These are phyloP conservation scores for Stomorhina lunata DNA, from an alignment of 2,888 invertebrate genomes.

Conservation along the genomic window DNA sequence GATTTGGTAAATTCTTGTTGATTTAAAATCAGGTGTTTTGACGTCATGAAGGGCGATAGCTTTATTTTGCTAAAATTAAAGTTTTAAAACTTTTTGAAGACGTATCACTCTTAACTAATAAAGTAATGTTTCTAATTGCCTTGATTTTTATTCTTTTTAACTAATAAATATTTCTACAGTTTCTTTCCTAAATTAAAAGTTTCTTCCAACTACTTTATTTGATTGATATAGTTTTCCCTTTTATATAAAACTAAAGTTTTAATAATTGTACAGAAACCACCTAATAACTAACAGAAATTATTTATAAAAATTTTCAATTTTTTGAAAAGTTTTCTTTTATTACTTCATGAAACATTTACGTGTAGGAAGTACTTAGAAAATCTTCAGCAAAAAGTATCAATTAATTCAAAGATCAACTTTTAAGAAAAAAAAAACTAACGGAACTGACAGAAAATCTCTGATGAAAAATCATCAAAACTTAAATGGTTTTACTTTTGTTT, in stretches of 20 bases:
- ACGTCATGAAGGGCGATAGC: background rate
- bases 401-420: slow-evolving; percentile 39
- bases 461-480: slow-evolving; percentile 56
- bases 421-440: background rate
- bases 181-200: too few relatives aligned
- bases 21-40: too few relatives aligned
- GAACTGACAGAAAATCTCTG: slow-evolving; percentile 51
- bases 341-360: too few relatives aligned
- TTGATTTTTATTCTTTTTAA: too few relatives aligned
- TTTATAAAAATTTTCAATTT: background rate
- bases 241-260: background rate
- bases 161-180: too few relatives aligned
- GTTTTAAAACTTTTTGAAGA: too few relatives aligned
- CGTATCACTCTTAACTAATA: too few relatives aligned
- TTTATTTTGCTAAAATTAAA: background rate
- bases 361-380: background rate
- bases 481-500: slow-evolving; percentile 40
- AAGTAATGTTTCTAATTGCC: too few relatives aligned
- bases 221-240: background rate
- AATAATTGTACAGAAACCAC: background rate
- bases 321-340: background rate
- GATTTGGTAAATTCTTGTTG: too few relatives aligned
- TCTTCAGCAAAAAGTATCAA: slow-evolving; percentile 22
- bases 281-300: background rate
- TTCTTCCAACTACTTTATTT: background rate